Percentiles rank a stretch among this genome's conserved stretches.
Conservation (phyloP, 2,888 invertebrate genomes). For the Junonia oenone region DNA sequence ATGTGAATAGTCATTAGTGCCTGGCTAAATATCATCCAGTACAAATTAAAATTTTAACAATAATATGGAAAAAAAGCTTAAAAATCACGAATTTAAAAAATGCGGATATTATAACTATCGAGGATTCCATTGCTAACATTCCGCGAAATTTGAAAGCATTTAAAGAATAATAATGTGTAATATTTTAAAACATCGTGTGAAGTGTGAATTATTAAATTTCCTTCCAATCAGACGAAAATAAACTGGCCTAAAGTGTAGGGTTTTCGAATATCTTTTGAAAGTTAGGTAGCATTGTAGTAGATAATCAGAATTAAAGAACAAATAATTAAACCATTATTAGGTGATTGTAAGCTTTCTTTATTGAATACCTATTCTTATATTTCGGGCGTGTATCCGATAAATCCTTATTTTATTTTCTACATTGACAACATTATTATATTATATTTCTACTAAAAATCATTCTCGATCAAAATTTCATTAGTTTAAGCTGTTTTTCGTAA, state of each 20-base stretch:
- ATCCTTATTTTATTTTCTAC: too few relatives aligned
- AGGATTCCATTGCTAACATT: neutral
- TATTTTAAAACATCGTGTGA: neutral
- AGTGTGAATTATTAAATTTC: neutral
- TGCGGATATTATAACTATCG: neutral
- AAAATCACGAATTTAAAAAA: neutral
- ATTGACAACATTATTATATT: too few relatives aligned
- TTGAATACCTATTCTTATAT: neutral
- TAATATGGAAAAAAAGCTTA: neutral
- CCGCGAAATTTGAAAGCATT: neutral
- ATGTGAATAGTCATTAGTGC: neutral
- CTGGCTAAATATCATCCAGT: constrained; percentile 17
- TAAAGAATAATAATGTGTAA: neutral
- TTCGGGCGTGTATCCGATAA: neutral
- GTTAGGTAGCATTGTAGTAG: constrained; percentile 4
- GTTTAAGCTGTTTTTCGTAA: too few relatives aligned
- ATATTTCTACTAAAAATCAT: too few relatives aligned
- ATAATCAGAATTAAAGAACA: constrained; percentile 4
- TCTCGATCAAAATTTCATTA: too few relatives aligned
- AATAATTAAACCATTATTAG: constrained; percentile 3
- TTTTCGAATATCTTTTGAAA: neutral
- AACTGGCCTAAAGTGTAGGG: constrained; percentile 11
- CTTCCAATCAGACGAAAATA: neutral
- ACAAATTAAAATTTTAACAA: constrained; percentile 13
- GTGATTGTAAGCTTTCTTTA: constrained; percentile 3